A percentile compares a stretch with the other conserved stretches of the same genome.
Evolutionary conservation across 2,113 vertebrate species (phyloP).

Genomic region (Mesocricetus auratus): DNA sequence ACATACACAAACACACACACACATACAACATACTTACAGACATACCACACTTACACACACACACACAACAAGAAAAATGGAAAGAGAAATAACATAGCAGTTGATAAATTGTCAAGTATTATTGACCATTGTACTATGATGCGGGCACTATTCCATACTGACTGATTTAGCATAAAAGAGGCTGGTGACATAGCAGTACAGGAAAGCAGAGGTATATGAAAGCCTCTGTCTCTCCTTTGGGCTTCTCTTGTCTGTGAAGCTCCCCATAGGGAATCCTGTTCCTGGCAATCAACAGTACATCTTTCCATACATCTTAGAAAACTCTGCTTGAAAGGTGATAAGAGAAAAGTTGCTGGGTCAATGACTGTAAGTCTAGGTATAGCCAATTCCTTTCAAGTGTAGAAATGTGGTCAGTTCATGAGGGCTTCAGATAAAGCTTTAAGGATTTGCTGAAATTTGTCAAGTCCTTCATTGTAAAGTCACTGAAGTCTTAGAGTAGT

Average conservation of each 20-base stretch:
- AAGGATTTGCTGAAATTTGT: background rate
- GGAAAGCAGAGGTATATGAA: background rate
- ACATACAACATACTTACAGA: background rate
- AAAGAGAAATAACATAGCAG: background rate
- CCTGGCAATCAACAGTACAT: background rate
- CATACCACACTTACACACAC: background rate
- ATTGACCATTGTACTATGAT: background rate
- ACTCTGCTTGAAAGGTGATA: background rate
- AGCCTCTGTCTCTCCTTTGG: background rate
- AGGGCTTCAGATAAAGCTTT: background rate
- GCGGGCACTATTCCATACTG: background rate
- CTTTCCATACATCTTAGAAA: background rate
- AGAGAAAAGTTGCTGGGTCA: background rate
- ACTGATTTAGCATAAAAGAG: background rate
- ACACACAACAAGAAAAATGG: background rate
- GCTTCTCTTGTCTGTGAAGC: background rate
- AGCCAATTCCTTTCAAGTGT: background rate
- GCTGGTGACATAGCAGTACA: background rate
- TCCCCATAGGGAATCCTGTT: background rate
- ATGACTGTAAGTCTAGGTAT: background rate
- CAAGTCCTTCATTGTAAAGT: background rate
- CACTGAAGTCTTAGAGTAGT: background rate
- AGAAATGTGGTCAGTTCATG: background rate
- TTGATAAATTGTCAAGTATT: background rate
- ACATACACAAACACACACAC: background rate